A percentile compares a stretch with the other conserved stretches of the same genome.
phyloP scores from a whole-genome alignment of 2,888 invertebrate species.

The Candidula unifasciata region DNA sequence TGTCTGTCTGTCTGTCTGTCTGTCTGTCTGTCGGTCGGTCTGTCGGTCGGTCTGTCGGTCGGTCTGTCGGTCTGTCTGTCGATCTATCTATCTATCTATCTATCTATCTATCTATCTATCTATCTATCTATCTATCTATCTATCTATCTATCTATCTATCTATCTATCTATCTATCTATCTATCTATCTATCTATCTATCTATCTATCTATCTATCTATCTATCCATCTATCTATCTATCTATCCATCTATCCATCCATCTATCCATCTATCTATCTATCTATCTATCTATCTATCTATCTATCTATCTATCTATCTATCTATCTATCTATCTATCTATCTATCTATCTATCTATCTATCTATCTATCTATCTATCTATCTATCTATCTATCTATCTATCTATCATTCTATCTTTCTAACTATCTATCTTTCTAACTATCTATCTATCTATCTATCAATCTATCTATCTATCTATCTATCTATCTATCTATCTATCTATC shows the following conservation, averaged over 20 bases:
- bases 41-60: too few species aligned
- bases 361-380: background rate
- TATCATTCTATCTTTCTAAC: background rate
- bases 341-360: constrained; percentile 8
- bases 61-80: background rate
- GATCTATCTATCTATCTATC: constrained; percentile 2
- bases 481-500: too few species aligned
- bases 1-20: too few species aligned
- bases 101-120: constrained; percentile 8
- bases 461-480: background rate
- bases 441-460: constrained; percentile 3
- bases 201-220: constrained; percentile 8
- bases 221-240: constrained; percentile 4
- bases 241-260: background rate
- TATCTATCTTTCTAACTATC: background rate
- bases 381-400: too few species aligned
- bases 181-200: background rate
- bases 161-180: too few species aligned
- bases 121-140: background rate
- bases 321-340: constrained; percentile 8
- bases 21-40: too few species aligned
- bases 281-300: too few species aligned
- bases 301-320: constrained; percentile 2
- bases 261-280: too few species aligned
- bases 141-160: too few species aligned